These are phyloP conservation scores for Girardinus metallicus DNA, from an alignment of 2,797 vertebrate genomes.

Conservation along the genomic window DNA sequence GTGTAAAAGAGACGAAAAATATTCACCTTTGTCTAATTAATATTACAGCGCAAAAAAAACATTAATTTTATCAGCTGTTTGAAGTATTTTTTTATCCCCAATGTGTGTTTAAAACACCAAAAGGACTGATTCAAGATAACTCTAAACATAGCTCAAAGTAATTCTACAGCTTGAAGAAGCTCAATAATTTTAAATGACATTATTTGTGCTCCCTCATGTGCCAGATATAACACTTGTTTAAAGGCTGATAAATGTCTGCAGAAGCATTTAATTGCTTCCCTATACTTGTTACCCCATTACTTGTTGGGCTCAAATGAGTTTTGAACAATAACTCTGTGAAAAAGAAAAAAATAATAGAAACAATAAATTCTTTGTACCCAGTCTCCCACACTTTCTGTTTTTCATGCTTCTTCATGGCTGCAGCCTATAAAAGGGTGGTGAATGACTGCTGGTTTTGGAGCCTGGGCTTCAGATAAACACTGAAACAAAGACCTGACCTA, in stretches of 20 bases:
- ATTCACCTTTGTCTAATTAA: not conserved
- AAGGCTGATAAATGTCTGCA: conserved; percentile 16
- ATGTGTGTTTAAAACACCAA: not conserved
- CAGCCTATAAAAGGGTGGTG: conserved; percentile 63
- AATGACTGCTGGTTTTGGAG: conserved; percentile 58
- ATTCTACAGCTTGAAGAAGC: not conserved
- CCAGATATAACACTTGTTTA: not conserved
- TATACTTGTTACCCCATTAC: conserved; percentile 15
- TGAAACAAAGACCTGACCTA: conserved; percentile 73
- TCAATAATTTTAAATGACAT: not conserved
- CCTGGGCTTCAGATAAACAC: conserved; percentile 74
- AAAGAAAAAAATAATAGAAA: conserved; percentile 27
- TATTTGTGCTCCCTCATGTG: not conserved
- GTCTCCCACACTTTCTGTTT: conserved; percentile 33
- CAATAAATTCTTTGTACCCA: conserved; percentile 16
- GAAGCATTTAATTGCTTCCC: conserved; percentile 17
- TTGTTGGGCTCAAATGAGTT: conserved; percentile 41
- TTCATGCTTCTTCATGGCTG: conserved; percentile 40
- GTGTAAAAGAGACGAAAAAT: not conserved
- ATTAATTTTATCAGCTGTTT: not conserved
- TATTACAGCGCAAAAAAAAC: not conserved
- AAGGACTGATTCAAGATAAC: not conserved
- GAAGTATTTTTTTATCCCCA: not conserved
- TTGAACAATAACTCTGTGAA: conserved; percentile 50
- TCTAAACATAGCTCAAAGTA: not conserved